These are phyloP conservation scores for Drosophila neotestacea DNA, from an alignment of 2,888 invertebrate genomes.

Conservation along the genomic window DNA sequence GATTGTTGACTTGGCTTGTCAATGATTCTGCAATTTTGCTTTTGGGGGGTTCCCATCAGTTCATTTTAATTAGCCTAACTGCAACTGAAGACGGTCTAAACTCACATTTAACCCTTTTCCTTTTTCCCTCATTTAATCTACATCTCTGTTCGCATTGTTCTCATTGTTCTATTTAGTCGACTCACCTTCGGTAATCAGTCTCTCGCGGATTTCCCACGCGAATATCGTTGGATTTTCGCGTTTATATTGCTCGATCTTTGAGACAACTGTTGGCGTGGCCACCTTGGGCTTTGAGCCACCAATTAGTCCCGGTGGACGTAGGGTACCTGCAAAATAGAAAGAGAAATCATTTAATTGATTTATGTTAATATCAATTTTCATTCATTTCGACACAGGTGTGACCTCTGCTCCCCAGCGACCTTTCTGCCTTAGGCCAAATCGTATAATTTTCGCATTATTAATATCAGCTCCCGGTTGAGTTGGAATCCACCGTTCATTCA, in stretches of 20 bases:
- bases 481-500: not conserved
- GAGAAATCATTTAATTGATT: constrained; percentile 22
- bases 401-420: constrained; percentile 24
- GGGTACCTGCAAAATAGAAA: constrained; percentile 89
- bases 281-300: constrained; percentile 99
- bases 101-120: not conserved
- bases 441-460: constrained; percentile 75
- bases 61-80: constrained; percentile 64
- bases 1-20: constrained; percentile 36
- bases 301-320: constrained; percentile 95
- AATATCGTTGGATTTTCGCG: constrained; percentile 99
- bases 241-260: constrained; percentile 99
- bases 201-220: constrained; percentile 99
- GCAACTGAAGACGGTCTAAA: not conserved
- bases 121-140: not conserved
- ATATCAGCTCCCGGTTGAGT: constrained; percentile 31
- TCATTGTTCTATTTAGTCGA: constrained; percentile 42
- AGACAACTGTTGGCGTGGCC: constrained; percentile 98
- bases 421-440: constrained; percentile 33
- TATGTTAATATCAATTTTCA: constrained; percentile 13
- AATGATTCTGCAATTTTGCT: constrained; percentile 68
- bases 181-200: constrained; percentile 98
- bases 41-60: constrained; percentile 77
- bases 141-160: constrained; percentile 15
- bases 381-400: constrained; percentile 14